These are phyloP conservation scores for Eristalis pertinax DNA, from an alignment of 2,888 invertebrate genomes.

Conservation along the genomic window DNA sequence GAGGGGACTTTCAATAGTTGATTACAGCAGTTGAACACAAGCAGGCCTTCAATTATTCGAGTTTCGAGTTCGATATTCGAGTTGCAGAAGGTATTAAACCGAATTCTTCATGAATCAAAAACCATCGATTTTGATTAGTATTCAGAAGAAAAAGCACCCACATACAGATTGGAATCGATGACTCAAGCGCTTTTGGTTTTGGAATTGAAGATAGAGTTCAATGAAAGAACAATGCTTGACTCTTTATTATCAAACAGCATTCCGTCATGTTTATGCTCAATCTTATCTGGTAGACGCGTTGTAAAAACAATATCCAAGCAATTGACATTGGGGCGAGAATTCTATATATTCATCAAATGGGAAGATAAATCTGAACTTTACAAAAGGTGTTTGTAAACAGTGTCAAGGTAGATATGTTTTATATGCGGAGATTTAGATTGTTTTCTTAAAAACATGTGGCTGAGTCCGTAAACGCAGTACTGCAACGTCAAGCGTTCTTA, in stretches of 20 bases:
- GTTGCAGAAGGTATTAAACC: background rate
- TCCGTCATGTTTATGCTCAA: background rate
- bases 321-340: background rate
- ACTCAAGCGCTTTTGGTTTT: background rate
- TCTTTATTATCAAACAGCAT: background rate
- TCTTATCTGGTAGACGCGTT: background rate
- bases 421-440: no score
- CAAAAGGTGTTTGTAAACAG: background rate
- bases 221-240: background rate
- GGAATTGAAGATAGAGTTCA: background rate
- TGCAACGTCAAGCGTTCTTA: no score
- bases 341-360: background rate
- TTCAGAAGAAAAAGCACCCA: background rate
- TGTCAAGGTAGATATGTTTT: background rate
- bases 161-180: background rate
- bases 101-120: background rate
- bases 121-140: background rate
- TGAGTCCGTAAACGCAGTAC: no score
- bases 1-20: background rate
- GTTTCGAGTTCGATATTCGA: no score
- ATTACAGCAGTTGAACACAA: background rate
- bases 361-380: background rate
- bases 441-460: no score
- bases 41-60: background rate
- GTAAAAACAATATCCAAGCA: background rate